Base-by-base conservation (phyloP, 2,888 invertebrate species). In the Acrobasis consociella region DNA sequence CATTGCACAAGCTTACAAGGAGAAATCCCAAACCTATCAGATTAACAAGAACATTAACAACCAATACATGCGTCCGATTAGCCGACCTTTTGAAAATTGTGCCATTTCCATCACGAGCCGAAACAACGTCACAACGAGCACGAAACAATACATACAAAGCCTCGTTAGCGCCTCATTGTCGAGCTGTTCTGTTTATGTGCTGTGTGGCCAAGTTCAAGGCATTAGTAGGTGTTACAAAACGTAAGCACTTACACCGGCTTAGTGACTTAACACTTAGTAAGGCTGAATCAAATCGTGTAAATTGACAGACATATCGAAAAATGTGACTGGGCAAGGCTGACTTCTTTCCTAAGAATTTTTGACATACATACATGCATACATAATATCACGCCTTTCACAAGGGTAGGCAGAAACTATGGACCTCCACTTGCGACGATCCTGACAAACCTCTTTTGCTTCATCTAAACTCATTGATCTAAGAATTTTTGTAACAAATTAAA, bases 151-250 rank as follows among this genome's bases (percentile, higher is more conserved):
- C 17, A 46, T 15, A 42, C 58, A 46, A 58, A 15, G 31, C 49
- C 58, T 59, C 58, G 58, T 59, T 59, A 59, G 49, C 58, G 49
- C 31, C 49, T 59, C 49, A 59, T 59, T 59, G 58, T 59, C n/a
- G 58, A 49, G n/a, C 37, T n/a, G 58, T 46, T 58, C 58, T 58
- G 58, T 58, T 58, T 59, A 59, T 59, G 37, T 58, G 49, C 22
- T 31, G 42, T 49, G 49, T 46, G 22, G 59, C 37, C 50, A 60
- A 60, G 59, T 60, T 50, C 59, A 60, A 50, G 38, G 59, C 50
- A 51, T 60, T 51, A 59, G 39, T 15, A 55, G 39, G 11, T 39
- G 15, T 9, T 39, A 31, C 9, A 13, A 22, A n/a, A 39, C 55
- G 15, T 15, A 3, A 31, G 5, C 39, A 39, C 13, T 39, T 39